Evolutionary conservation across 1,140 invertebrate genomes (phyloP).

Genomic region (Dendroctonus ponderosae): DNA sequence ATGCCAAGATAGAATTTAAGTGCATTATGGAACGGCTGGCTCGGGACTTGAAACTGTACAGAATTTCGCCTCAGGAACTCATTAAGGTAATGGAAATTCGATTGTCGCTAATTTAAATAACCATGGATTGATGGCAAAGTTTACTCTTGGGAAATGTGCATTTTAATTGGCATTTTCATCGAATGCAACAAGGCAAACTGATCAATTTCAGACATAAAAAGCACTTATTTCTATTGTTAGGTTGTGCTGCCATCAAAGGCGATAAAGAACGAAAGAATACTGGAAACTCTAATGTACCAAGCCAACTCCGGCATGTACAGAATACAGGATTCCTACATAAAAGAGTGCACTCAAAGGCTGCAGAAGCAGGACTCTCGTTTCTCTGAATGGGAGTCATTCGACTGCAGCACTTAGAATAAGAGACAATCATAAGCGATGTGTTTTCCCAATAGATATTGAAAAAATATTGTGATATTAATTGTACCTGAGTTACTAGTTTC

Average conservation of each 20-base stretch:
- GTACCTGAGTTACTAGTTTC: conserved; percentile 2
- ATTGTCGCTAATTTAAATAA: not conserved
- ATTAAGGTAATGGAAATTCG: conserved; percentile 66
- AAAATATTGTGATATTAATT: conserved; percentile 21
- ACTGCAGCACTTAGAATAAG: conserved; percentile 58
- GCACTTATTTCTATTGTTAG: conserved; percentile 49
- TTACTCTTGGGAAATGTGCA: not conserved
- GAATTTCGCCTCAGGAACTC: conserved; percentile 89
- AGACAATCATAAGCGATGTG: conserved; percentile 34
- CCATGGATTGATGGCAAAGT: not conserved
- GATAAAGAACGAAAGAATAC: conserved; percentile 87
- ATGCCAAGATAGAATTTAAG: conserved; percentile 85
- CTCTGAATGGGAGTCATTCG: conserved; percentile 77
- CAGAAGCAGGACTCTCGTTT: conserved; percentile 84
- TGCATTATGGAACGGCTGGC: conserved; percentile 89
- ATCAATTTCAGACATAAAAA: not conserved
- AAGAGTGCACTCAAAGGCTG: conserved; percentile 81
- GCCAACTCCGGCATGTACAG: conserved; percentile 90
- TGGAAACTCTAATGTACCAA: conserved; percentile 91
- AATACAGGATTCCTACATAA: conserved; percentile 82
- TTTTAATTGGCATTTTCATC: not conserved
- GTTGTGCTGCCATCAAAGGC: conserved; percentile 90
- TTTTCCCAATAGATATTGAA: conserved; percentile 16
- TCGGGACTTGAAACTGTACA: conserved; percentile 83
- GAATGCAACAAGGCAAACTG: not conserved